A percentile compares a stretch with the other conserved stretches of the same genome.
These are phyloP conservation scores for Fundulus diaphanus DNA, from an alignment of 2,797 vertebrate species.

Conservation along the genomic window DNA sequence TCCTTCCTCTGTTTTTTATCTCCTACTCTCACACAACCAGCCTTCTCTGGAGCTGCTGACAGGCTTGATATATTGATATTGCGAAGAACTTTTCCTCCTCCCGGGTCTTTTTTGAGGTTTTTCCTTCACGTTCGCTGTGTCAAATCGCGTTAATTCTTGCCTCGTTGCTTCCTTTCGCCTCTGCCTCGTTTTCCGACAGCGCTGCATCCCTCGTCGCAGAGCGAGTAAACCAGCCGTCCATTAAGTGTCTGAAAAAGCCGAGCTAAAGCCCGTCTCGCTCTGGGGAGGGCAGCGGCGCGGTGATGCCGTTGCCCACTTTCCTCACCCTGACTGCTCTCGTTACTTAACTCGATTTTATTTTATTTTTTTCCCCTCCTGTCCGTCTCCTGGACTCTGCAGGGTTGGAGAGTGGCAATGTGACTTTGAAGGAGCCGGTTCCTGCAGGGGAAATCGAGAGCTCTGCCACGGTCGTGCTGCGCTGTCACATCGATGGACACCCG, in stretches of 20 bases:
- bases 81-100: neutral
- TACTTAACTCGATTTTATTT: constrained; percentile 64
- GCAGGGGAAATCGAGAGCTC: constrained; percentile 89
- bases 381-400: constrained; percentile 75
- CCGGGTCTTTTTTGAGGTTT: constrained; percentile 1
- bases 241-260: constrained; percentile 51
- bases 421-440: constrained; percentile 87
- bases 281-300: constrained; percentile 21
- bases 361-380: too few relatives aligned
- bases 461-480: constrained; percentile 86
- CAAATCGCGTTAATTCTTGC: constrained; percentile 16
- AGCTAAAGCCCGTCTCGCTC: constrained; percentile 17
- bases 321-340: too few relatives aligned
- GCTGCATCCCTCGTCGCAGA: constrained; percentile 28
- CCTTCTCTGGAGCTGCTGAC: neutral
- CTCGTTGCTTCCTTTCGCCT: constrained; percentile 20
- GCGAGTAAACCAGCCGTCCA: constrained; percentile 42
- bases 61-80: neutral
- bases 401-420: constrained; percentile 92
- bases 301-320: neutral
- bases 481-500: constrained; percentile 95
- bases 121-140: neutral
- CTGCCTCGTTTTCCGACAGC: constrained; percentile 29
- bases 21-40: neutral
- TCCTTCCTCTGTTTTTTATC: neutral